A percentile compares a stretch with the other conserved stretches of the same genome.
These are phyloP conservation scores for Girardia tigrina DNA, from an alignment of 2,888 invertebrate genomes.

Conservation along the genomic window DNA sequence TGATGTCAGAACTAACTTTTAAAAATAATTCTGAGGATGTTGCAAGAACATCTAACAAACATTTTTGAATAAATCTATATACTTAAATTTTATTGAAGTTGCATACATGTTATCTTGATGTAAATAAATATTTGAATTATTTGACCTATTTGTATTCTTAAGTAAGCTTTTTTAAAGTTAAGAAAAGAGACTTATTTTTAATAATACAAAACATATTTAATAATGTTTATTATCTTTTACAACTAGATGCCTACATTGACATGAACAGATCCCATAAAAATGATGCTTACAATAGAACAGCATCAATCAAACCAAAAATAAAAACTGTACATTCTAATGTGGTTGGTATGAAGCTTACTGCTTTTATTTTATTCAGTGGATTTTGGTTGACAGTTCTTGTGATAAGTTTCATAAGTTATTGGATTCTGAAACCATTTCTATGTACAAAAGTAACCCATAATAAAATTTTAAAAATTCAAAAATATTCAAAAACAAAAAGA, in stretches of 20 bases:
- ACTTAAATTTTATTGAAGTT: no score
- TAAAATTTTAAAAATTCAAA: background rate
- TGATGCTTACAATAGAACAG: background rate
- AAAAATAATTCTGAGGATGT: no score
- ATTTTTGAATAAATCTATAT: no score
- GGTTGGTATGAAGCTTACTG: slow-evolving; percentile 3
- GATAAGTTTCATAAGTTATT: background rate
- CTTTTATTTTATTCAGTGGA: slow-evolving; percentile 15
- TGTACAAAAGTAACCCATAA: background rate
- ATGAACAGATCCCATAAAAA: background rate
- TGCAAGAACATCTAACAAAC: no score
- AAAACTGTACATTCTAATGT: background rate
- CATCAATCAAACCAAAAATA: background rate
- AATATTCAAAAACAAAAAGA: background rate
- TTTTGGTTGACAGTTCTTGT: background rate
- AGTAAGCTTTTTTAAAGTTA: no score
- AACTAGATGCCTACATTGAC: slow-evolving; percentile 1
- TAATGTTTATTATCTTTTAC: no score
- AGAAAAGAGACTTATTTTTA: no score
- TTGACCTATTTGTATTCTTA: no score
- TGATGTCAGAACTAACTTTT: no score
- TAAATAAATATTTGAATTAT: no score
- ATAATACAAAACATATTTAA: no score
- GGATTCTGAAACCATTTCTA: background rate
- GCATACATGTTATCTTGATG: no score